Evolutionary conservation across 2,113 vertebrate genomes (phyloP), one percentile per base, ranked within the genome.

Genomic region (Limnothrissa miodon): DNA sequence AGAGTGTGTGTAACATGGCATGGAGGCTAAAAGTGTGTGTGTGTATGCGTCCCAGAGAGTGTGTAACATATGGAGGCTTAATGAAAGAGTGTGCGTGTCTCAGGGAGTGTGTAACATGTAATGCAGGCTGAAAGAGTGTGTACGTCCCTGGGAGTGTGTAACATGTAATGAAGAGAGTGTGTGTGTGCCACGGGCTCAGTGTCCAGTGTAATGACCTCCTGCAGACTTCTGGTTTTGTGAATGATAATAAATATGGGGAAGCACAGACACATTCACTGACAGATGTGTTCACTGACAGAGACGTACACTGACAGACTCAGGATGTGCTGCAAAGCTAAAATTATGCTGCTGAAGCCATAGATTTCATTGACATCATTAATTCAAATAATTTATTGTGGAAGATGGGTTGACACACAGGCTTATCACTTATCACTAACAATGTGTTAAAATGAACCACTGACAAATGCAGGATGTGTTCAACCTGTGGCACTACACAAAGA

Each of bases 161-260:
- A n/a, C n/a, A n/a, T n/a, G n/a, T n/a, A n/a, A n/a, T n/a, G n/a
- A n/a, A 42, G 42, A 4, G 42, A 42, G 42, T 42, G 42, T 42
- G 42, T 42, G 6, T 42, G 83, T n/a, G 48, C 78, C 86, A 84
- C 78, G 82, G 45, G 59, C 66, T 59, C 23, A 4, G 42, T 42
- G 42, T 6, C 45, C 62, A 45, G 6, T 13, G 21, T 51, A 19
- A n/a, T n/a, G n/a, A n/a, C n/a, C n/a, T n/a, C n/a, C n/a, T n/a
- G n/a, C n/a, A n/a, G n/a, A n/a, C 56, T 25, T 59, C 56, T 59
- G n/a, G 56, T 59, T 25, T n/a, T 5, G 56, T 59, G 56, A 59
- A 59, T 59, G 23, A 9, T n/a, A n/a, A n/a, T n/a, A n/a, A n/a
- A 9, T 59, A 59, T n/a, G 21, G 53, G 13, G 21, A 51, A 45